phyloP scores from a whole-genome alignment of 2,888 invertebrate species.

The Cheilosia urbana region DNA sequence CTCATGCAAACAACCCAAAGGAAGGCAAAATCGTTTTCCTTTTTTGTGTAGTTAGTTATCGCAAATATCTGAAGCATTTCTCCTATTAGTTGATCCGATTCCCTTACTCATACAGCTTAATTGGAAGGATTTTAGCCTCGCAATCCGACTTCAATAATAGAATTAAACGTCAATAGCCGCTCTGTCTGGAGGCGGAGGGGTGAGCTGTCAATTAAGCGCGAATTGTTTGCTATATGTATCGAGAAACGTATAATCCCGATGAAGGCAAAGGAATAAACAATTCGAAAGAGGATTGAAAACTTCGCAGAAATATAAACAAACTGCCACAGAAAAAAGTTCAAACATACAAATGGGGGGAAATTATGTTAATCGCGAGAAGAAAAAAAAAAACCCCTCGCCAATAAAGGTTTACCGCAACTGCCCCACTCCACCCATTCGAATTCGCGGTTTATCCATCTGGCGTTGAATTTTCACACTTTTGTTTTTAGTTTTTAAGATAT shows the following conservation, averaged over 20 bases:
- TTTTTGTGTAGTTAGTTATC: constrained; percentile 1
- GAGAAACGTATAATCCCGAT: constrained; percentile 15
- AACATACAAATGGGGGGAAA: neutral
- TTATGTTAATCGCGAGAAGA: constrained; percentile 15
- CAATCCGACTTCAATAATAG: constrained; percentile 39
- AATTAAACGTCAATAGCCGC: constrained; percentile 47
- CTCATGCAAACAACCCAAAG: constrained; percentile 24
- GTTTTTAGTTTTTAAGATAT: constrained; percentile 48
- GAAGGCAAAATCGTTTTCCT: neutral
- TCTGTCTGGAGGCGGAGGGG: constrained; percentile 15
- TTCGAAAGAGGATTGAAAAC: constrained; percentile 23
- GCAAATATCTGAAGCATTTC: constrained; percentile 21
- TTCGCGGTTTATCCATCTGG: constrained; percentile 64
- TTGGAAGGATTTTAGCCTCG: constrained; percentile 41
- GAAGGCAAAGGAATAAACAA: constrained; percentile 8
- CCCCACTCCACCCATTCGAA: constrained; percentile 53
- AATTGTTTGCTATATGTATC: constrained; percentile 41
- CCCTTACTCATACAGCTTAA: constrained; percentile 18
- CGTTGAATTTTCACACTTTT: constrained; percentile 62
- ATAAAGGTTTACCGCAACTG: constrained; percentile 60
- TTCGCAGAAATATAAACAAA: constrained; percentile 10
- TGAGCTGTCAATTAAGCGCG: constrained; percentile 51
- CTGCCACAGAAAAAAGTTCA: neutral
- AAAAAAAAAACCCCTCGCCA: constrained; percentile 35
- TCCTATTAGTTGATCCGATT: constrained; percentile 10